These are phyloP conservation scores for Chydorus sphaericus DNA, from an alignment of 2,888 invertebrate genomes.

Conservation along the genomic window DNA sequence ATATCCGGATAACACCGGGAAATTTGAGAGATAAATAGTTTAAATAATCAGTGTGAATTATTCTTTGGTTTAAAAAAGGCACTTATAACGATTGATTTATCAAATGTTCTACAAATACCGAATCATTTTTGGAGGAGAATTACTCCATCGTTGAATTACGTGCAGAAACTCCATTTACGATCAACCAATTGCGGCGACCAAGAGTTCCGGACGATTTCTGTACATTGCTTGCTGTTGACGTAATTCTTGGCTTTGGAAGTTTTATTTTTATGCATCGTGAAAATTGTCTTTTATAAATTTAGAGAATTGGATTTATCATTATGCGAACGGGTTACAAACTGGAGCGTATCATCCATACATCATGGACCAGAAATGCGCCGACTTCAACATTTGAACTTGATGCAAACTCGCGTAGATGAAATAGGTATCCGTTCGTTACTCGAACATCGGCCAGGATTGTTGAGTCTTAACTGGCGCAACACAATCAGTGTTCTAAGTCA, in stretches of 20 bases:
- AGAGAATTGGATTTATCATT: background rate
- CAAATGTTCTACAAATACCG: background rate
- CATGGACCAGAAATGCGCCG: background rate
- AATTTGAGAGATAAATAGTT: too few species aligned
- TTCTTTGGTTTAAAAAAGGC: too few species aligned
- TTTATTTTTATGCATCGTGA: background rate
- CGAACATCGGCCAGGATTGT: background rate
- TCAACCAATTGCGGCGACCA: conserved; percentile 1
- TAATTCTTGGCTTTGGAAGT: background rate
- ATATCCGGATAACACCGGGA: too few species aligned
- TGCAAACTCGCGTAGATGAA: background rate
- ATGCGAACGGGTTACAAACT: background rate
- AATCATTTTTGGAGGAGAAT: background rate
- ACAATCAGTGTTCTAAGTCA: background rate
- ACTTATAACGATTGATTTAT: background rate
- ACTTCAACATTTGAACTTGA: background rate
- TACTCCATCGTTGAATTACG: background rate
- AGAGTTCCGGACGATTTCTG: background rate
- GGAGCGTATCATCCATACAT: background rate
- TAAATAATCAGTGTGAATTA: too few species aligned
- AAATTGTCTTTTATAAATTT: background rate
- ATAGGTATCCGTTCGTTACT: background rate
- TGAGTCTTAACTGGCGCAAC: background rate
- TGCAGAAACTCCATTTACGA: background rate
- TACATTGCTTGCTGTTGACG: background rate